Conservation (phyloP, 2,113 vertebrate species). For the Sturnira hondurensis region DNA sequence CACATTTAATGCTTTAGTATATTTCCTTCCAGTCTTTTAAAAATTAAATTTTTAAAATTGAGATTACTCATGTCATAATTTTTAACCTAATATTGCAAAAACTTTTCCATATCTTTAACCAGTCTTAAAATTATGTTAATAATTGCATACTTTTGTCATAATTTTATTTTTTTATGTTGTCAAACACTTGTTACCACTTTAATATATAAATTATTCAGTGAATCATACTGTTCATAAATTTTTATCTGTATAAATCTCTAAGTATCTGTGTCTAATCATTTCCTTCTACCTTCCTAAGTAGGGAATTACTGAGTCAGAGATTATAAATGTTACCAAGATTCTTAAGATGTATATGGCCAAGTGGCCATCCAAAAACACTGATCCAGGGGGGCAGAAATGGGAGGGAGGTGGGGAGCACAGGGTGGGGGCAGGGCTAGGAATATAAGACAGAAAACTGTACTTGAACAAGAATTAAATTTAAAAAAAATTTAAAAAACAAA, state of each 20-base stretch:
- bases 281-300: not conserved
- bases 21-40: not conserved
- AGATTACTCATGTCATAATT: not conserved
- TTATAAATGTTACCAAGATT: conserved; percentile 12
- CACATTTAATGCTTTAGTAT: not conserved
- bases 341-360: conserved; percentile 13
- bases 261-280: not conserved
- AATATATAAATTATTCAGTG: not conserved
- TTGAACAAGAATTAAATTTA: too few species aligned
- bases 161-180: not conserved
- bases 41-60: not conserved
- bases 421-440: too few species aligned
- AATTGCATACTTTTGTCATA: not conserved
- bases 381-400: too few species aligned
- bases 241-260: not conserved
- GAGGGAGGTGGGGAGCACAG: too few species aligned
- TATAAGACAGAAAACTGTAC: too few species aligned
- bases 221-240: not conserved
- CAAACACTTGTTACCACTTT: not conserved
- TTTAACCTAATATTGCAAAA: not conserved
- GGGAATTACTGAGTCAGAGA: not conserved
- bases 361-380: not conserved
- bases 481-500: too few species aligned
- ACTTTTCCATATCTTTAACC: not conserved
- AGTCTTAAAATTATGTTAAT: not conserved